A percentile compares a stretch with the other conserved stretches of the same genome.
Evolutionary conservation across 2,888 invertebrate genomes (phyloP).

Genomic region (Melanchra persicariae): DNA sequence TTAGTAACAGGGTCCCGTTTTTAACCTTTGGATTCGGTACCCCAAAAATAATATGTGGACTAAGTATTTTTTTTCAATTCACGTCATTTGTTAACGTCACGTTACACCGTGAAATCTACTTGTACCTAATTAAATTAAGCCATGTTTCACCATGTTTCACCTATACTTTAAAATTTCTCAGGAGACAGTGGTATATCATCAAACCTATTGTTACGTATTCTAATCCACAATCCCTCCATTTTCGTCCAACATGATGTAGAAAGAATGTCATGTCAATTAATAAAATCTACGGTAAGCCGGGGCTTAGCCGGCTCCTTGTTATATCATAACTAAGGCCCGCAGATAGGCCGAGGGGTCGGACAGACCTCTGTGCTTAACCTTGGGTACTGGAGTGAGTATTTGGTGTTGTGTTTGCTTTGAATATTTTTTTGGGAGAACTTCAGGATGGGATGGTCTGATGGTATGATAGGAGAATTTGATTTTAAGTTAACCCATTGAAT

Average conservation of each 20-base stretch:
- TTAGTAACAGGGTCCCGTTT: no score
- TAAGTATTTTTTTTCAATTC: no score
- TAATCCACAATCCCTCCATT: constrained; percentile 17
- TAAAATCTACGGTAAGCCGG: constrained; percentile 84
- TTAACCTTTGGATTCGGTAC: no score
- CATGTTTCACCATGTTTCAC: no score
- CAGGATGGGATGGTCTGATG: not conserved
- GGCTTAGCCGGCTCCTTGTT: constrained; percentile 86
- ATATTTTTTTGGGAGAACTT: not conserved
- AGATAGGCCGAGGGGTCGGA: constrained; percentile 67
- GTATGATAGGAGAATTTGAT: not conserved
- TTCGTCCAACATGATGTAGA: constrained; percentile 54
- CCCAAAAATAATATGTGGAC: no score
- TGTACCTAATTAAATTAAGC: no score
- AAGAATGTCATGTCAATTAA: constrained; percentile 89
- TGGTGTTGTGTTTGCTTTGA: constrained; percentile 29
- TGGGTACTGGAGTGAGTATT: not conserved
- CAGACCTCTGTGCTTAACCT: constrained; percentile 13
- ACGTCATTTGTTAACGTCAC: not conserved
- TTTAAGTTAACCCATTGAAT: not conserved
- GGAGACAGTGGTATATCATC: not conserved
- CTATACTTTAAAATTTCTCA: no score
- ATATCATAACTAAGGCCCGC: constrained; percentile 86
- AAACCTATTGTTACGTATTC: not conserved
- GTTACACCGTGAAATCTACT: not conserved